Base-by-base conservation (phyloP, 2,113 vertebrate genomes). In the Caranx ignobilis region DNA sequence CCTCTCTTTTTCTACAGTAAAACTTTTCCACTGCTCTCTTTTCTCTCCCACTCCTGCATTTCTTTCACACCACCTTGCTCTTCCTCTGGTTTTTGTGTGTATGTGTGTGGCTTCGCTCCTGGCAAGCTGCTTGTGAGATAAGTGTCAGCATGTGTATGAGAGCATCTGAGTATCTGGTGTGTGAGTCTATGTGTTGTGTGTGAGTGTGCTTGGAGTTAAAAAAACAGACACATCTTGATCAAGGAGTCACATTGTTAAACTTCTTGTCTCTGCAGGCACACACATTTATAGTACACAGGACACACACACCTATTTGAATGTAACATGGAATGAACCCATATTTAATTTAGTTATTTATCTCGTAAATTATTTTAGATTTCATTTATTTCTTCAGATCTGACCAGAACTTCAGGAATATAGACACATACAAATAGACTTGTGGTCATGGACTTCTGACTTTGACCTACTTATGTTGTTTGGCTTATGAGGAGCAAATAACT, bases 111-210 rank as follows among this genome's bases (percentile, higher is more conserved):
- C 67, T 84, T 89, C 68, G 48, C 48, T 72, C 59, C 54, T 75
- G 82, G 84, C 79, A 72, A 74, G 12, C 72, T 68, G 41, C 82
- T 78, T 21, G 77, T 77, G 61, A 76, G 80, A 74, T 79, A 83
- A 82, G 73, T 66, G 85, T 84, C 78, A 84, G 67, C 78, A 72
- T 87, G 63, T 74, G 71, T 55, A 59, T n/a, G 63, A 75, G 13
- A 87, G 47, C 56, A 73, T 86, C 55, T 9, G 32, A 77, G 57
- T 59, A 77, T 81, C 60, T 48, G 41, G 35, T 55, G 35, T 59
- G 61, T 80, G 61, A 3, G 48, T 35, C 2, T 61, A 48, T 47
- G 32, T 66, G 83, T 63, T 35, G 2, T 61, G 43, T 47, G 32
- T 66, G 83, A 57, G 73, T 68, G 73, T 1, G 11, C 32, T 16